Percentiles rank a stretch among this genome's conserved stretches.
Conservation (phyloP, 2,113 vertebrate genomes). For the Coptodon bakossiorum region DNA sequence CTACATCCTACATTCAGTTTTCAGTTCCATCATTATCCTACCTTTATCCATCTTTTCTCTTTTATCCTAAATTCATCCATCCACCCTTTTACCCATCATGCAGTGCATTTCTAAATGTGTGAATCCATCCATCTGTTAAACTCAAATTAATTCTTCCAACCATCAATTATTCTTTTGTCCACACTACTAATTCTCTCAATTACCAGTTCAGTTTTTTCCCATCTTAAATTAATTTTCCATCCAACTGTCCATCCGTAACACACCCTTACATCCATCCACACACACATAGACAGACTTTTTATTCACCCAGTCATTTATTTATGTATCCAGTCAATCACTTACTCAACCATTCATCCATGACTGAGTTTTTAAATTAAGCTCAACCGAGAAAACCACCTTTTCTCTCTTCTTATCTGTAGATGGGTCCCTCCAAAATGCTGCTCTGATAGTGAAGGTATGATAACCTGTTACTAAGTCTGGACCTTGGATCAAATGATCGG, state of each 20-base stretch:
- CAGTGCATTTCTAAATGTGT: not conserved
- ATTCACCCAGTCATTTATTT: not conserved
- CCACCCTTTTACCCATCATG: not conserved
- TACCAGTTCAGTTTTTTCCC: not conserved
- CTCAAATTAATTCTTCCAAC: not conserved
- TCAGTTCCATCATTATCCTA: not conserved
- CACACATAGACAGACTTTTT: not conserved
- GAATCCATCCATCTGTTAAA: not conserved
- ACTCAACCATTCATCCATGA: not conserved
- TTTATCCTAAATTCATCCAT: not conserved
- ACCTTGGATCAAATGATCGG: not conserved
- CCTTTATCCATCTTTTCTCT: not conserved
- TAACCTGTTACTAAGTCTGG: not conserved
- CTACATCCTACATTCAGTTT: not conserved
- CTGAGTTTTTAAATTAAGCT: not conserved
- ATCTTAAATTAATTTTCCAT: not conserved
- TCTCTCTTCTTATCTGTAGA: not conserved
- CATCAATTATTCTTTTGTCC: not conserved
- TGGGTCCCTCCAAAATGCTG: not conserved
- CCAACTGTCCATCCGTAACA: not conserved
- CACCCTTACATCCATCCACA: not conserved
- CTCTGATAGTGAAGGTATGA: not conserved
- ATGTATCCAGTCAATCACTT: not conserved
- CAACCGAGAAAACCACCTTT: not conserved
- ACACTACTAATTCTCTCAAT: not conserved